These are phyloP conservation scores for Clitarchus hookeri DNA, from an alignment of 2,888 invertebrate genomes.

Conservation along the genomic window DNA sequence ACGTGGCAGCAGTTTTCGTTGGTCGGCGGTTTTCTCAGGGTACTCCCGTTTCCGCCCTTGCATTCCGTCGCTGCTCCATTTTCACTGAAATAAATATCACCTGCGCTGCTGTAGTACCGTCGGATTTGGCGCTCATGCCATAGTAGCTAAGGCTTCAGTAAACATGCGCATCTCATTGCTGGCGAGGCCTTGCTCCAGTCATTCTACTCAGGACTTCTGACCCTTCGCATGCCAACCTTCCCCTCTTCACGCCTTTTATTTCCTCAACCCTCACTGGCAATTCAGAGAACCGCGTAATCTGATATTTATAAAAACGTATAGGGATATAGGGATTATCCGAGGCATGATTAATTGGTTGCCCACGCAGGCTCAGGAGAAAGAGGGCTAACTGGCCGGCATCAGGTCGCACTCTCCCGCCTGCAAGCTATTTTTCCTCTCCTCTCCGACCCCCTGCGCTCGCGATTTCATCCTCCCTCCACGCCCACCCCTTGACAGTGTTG, in stretches of 20 bases:
- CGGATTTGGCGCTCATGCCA: not conserved
- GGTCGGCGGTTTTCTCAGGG: too few relatives aligned
- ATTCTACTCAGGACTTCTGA: not conserved
- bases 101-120: not conserved
- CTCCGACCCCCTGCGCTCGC: not conserved
- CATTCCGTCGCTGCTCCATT: too few relatives aligned
- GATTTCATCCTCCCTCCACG: constrained; percentile 21
- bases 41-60: too few relatives aligned
- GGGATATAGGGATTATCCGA: constrained; percentile 38
- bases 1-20: too few relatives aligned
- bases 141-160: not conserved
- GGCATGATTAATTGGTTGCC: constrained; percentile 43
- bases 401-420: not conserved
- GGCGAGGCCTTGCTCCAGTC: not conserved
- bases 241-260: not conserved
- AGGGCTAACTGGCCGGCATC: constrained; percentile 32
- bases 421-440: constrained; percentile 24
- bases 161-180: not conserved
- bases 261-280: not conserved
- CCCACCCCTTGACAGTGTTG: not conserved
- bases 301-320: constrained; percentile 37
- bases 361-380: not conserved
- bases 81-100: too few relatives aligned
- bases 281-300: constrained; percentile 40
- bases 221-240: not conserved